Evolutionary conservation across 1,140 invertebrate species (phyloP).

Genomic region (Leptestheria dahalacensis): DNA sequence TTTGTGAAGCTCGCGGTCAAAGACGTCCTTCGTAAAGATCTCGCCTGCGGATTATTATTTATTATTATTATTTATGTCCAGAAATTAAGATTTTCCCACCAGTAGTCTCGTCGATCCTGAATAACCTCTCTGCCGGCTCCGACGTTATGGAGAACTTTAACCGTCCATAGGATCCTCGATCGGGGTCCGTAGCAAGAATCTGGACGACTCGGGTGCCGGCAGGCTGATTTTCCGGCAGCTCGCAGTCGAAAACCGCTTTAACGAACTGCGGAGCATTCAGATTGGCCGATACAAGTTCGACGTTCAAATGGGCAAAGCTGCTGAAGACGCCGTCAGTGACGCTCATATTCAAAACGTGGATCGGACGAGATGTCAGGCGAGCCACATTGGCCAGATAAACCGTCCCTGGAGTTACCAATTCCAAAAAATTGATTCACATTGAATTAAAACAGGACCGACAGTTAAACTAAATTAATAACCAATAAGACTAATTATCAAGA

Average conservation of each 20-base stretch:
- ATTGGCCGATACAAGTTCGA: constrained; percentile 66
- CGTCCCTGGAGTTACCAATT: constrained; percentile 33
- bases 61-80: too few species aligned
- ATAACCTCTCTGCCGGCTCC: constrained; percentile 54
- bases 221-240: constrained; percentile 31
- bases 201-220: constrained; percentile 28
- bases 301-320: constrained; percentile 59
- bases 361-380: constrained; percentile 42
- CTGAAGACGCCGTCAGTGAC: constrained; percentile 85
- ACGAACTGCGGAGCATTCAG: constrained; percentile 59
- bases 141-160: constrained; percentile 68
- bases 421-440: too few species aligned
- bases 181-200: constrained; percentile 55
- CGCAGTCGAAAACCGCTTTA: constrained; percentile 49
- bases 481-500: not conserved
- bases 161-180: constrained; percentile 62
- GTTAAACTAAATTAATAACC: too few species aligned
- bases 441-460: too few species aligned
- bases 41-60: constrained; percentile 39
- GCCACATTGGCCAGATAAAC: constrained; percentile 48
- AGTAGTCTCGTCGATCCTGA: constrained; percentile 54
- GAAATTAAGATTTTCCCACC: constrained; percentile 25
- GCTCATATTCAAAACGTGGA: constrained; percentile 66
- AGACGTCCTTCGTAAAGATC: constrained; percentile 51
- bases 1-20: constrained; percentile 62